phyloP scores from a whole-genome alignment of 2,113 vertebrate species.

The Physeter macrocephalus region DNA sequence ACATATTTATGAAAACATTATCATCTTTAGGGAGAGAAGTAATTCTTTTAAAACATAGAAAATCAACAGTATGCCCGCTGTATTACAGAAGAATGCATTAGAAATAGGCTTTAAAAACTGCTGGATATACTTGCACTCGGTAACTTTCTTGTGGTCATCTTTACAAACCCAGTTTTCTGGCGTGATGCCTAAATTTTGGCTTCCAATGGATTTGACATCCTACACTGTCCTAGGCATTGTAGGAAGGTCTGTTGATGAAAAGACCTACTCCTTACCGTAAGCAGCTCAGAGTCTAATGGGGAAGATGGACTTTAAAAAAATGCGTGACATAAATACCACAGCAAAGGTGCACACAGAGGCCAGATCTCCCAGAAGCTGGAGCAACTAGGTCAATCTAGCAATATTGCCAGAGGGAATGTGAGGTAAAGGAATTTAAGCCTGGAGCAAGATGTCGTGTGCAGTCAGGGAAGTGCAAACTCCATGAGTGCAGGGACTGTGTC shows the following conservation, averaged over 20 bases:
- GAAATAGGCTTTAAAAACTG: not conserved
- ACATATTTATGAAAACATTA: not conserved
- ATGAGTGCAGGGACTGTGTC: rapidly evolving
- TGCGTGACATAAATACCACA: not conserved
- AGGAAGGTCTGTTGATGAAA: not conserved
- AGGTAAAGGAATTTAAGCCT: not conserved
- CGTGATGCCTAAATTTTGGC: not conserved
- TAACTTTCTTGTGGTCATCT: not conserved
- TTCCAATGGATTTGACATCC: not conserved
- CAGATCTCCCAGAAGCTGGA: not conserved
- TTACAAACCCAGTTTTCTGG: constrained; percentile 7
- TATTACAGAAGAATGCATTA: not conserved
- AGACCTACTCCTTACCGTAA: not conserved
- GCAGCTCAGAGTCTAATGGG: not conserved
- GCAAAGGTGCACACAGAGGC: not conserved
- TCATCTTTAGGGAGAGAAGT: not conserved
- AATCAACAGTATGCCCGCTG: not conserved
- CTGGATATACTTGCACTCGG: not conserved
- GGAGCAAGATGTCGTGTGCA: rapidly evolving
- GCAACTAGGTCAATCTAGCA: not conserved
- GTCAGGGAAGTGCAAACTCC: not conserved
- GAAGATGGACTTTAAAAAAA: not conserved
- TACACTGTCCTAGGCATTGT: not conserved
- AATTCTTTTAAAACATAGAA: not conserved
- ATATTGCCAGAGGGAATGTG: rapidly evolving